Evolutionary conservation across 2,113 vertebrate species (phyloP).

Genomic region (Probosciger aterrimus): DNA sequence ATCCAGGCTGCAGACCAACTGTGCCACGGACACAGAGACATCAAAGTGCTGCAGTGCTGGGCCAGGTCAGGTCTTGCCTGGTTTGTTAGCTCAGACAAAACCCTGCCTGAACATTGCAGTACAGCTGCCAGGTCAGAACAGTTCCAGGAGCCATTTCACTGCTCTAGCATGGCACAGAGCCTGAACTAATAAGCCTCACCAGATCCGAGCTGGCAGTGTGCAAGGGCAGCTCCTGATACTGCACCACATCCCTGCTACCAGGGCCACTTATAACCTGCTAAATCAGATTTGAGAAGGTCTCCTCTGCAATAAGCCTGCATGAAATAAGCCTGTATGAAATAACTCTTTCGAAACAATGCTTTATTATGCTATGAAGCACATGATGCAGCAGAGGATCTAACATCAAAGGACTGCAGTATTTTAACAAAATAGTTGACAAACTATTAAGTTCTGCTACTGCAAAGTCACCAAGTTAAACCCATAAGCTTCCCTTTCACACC

Average conservation of each 20-base stretch:
- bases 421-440: slow-evolving; percentile 47
- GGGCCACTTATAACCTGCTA: background rate
- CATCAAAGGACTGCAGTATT: slow-evolving; percentile 34
- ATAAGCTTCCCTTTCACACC: slow-evolving; percentile 78
- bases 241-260: background rate
- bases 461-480: slow-evolving; percentile 55
- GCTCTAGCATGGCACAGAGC: background rate
- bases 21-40: background rate
- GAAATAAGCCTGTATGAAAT: background rate
- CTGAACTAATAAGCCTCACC: background rate
- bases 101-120: background rate
- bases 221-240: background rate
- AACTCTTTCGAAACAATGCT: background rate
- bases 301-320: background rate
- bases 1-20: background rate
- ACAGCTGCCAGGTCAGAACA: background rate
- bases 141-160: background rate
- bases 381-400: background rate
- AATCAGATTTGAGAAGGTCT: background rate
- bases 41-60: background rate
- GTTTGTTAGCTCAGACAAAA: background rate
- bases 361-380: background rate
- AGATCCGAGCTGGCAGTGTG: background rate
- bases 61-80: background rate
- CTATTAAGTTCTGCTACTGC: slow-evolving; percentile 58